Evolutionary conservation across 2,888 invertebrate species (phyloP).

Genomic region (Odontothrips loti): DNA sequence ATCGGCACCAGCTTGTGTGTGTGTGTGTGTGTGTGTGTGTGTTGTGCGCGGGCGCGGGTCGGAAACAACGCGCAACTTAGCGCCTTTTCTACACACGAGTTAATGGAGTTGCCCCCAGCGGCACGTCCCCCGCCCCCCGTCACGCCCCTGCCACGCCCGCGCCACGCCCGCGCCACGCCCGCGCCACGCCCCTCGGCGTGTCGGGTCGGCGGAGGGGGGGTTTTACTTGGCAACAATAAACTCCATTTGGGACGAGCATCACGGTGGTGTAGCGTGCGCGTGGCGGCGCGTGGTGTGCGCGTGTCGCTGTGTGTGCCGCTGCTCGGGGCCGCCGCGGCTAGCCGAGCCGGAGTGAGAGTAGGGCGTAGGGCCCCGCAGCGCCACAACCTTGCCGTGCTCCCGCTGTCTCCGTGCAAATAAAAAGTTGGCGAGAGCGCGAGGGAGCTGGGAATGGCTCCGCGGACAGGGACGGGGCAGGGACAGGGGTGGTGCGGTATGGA

Average conservation of each 20-base stretch:
- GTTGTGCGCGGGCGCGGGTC: neutral
- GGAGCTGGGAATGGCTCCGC: neutral
- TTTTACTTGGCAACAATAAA: constrained; percentile 25
- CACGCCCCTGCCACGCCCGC: neutral
- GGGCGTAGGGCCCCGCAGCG: neutral
- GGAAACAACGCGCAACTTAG: constrained; percentile 18
- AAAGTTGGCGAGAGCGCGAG: constrained; percentile 4
- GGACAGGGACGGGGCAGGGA: too few species aligned
- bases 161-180: neutral
- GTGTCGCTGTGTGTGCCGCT: neutral
- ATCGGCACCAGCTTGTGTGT: neutral
- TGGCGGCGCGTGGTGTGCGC: neutral
- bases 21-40: neutral
- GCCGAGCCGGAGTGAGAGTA: neutral
- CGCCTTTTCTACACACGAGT: constrained; percentile 15
- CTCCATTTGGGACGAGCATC: constrained; percentile 25
- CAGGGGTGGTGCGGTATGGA: neutral
- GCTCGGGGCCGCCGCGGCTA: neutral
- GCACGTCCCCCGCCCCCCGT: neutral
- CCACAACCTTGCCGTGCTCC: neutral
- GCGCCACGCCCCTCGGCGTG: neutral
- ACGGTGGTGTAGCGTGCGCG: constrained; percentile 9
- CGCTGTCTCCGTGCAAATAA: constrained; percentile 18
- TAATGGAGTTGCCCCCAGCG: constrained; percentile 12
- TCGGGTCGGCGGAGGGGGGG: neutral